A percentile compares a stretch with the other conserved stretches of the same genome.
Evolutionary conservation across 2,888 invertebrate species (phyloP).

Genomic region (Eurytoma californica): DNA sequence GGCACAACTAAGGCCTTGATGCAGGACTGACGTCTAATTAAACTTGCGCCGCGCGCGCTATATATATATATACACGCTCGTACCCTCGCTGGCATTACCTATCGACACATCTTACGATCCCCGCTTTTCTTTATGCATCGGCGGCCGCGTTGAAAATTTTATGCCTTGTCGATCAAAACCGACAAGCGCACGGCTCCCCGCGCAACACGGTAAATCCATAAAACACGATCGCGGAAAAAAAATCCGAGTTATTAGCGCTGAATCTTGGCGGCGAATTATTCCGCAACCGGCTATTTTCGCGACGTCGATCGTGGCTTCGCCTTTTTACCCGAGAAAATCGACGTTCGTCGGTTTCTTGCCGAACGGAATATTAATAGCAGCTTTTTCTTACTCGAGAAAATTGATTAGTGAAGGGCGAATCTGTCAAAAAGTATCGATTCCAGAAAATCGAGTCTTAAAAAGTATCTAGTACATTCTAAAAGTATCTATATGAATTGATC

Average conservation of each 20-base stretch:
- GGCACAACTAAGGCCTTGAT: neutral
- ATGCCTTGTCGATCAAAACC: conserved; percentile 42
- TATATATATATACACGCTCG: neutral
- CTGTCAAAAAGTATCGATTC: no score
- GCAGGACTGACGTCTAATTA: conserved; percentile 61
- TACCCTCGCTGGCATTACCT: conserved; percentile 13
- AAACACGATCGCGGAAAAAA: no score
- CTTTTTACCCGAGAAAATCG: neutral
- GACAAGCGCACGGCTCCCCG: neutral
- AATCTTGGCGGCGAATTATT: no score
- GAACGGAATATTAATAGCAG: conserved; percentile 10
- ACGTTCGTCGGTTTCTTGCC: conserved; percentile 1
- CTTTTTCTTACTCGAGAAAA: no score
- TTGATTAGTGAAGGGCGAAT: no score
- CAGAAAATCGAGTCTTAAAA: no score
- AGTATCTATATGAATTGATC: no score
- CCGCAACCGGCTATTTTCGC: neutral
- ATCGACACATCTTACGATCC: conserved; percentile 46
- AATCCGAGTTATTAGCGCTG: no score
- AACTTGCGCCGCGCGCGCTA: conserved; percentile 43
- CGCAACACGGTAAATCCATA: no score
- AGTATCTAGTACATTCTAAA: no score
- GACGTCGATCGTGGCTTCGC: neutral
- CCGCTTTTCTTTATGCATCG: conserved; percentile 32
- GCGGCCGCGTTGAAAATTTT: conserved; percentile 34